Evolutionary conservation across 2,888 invertebrate species (phyloP), one percentile per base, ranked within the genome.

Genomic region (Mallateleia sp.): DNA sequence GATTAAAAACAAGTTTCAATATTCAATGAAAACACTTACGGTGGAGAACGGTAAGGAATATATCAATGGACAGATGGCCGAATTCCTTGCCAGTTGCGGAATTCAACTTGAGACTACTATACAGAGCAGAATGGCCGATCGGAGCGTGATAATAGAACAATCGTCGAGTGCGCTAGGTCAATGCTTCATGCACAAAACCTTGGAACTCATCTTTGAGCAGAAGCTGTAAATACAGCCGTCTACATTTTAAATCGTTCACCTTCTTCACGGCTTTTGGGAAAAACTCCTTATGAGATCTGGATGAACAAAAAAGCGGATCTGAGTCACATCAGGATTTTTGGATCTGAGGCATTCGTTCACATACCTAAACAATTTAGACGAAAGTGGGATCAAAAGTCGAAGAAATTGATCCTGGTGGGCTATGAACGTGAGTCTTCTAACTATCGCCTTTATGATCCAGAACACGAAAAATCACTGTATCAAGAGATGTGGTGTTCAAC

Each of bases 41-140:
- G 47, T 64, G 0, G 90, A 89, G 47, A 89, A 89, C 15, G 88
- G 88, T 0, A 25, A 24, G 4, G 88, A 89, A 50, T 89, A 85
- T 50, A 25, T 56, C 9, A 88, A 81, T n/a, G 11, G 1, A 9
- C 34, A 42, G 2, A 54, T 54, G 54, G 1, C 11, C 11, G 14
- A 24, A 5, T 22, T 20, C 15, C 14, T 18, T 20, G 2, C 62
- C 22, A 24, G n/a, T 42, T 7, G 42, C 24, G 25, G 38, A 45
- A 45, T 45, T 8, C n/a, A 14, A n/a, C 45, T 45, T 14, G 32
- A 32, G 32, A 32, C 32, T 32, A 8, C 32, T 32, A 4, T 8
- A 32, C 18, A 32, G 34, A 58, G 18, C 58, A 34, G 34, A 58
- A 58, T 34, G 58, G 58, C 4, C 58, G 58, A 0, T 8, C 87